Percentiles rank a stretch among this genome's conserved stretches.
Evolutionary conservation across 2,797 vertebrate species (phyloP).

Genomic region (Crocodylus rhombifer): DNA sequence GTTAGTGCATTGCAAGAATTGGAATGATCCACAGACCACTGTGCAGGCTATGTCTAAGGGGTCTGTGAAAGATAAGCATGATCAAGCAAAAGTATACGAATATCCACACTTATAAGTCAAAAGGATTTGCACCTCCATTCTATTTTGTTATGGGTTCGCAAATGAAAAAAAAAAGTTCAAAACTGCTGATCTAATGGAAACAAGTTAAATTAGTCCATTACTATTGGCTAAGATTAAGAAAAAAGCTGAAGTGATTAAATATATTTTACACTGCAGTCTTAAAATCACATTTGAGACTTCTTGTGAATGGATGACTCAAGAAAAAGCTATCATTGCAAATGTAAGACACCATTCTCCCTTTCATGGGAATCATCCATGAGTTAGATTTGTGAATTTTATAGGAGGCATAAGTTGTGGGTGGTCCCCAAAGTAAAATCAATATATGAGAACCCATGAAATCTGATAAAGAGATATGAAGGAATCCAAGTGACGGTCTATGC

Average conservation of each 20-base stretch:
- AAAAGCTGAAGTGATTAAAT: not conserved
- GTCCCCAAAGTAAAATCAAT: not conserved
- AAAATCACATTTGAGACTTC: not conserved
- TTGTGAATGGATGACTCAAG: not conserved
- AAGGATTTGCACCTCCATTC: too few species aligned
- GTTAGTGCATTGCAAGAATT: not conserved
- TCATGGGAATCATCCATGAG: not conserved
- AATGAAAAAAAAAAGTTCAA: too few species aligned
- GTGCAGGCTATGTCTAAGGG: too few species aligned
- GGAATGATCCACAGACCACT: not conserved
- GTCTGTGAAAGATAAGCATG: too few species aligned
- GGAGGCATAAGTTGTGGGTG: not conserved
- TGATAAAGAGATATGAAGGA: not conserved
- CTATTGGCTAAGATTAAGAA: not conserved
- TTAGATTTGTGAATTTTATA: not conserved
- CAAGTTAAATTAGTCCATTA: not conserved
- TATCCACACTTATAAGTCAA: too few species aligned
- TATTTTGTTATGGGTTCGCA: too few species aligned
- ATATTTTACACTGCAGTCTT: rapidly evolving
- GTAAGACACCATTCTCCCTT: rapidly evolving
- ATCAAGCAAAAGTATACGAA: too few species aligned
- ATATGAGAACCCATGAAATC: not conserved
- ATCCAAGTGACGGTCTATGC: not conserved
- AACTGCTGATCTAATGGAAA: not conserved
- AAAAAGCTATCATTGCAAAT: not conserved